These are phyloP conservation scores for Clangula hyemalis DNA, from an alignment of 2,797 vertebrate genomes.

Conservation along the genomic window DNA sequence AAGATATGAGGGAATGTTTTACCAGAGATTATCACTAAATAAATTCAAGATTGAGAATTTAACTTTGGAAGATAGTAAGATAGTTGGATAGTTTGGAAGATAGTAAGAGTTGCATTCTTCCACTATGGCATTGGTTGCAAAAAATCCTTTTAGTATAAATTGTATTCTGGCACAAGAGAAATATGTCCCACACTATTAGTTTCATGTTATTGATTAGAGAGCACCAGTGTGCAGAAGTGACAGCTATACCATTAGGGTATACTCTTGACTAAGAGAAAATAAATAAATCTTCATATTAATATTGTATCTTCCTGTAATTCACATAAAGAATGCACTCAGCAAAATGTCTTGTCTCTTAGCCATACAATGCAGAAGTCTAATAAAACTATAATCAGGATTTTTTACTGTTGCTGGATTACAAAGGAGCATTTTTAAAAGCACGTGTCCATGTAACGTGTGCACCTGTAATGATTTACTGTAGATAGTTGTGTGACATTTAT, in stretches of 20 bases:
- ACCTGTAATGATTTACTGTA: neutral
- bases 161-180: constrained; percentile 3
- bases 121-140: neutral
- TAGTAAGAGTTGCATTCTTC: constrained; percentile 49
- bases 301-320: neutral
- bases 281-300: constrained; percentile 1
- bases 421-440: neutral
- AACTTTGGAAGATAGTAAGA: constrained; percentile 65
- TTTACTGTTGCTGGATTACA: neutral
- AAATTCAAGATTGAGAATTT: constrained; percentile 76
- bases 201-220: neutral
- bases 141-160: constrained; percentile 58
- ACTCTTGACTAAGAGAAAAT: neutral
- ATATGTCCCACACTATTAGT: neutral
- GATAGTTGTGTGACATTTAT: neutral
- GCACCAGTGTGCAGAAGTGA: neutral
- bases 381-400: neutral
- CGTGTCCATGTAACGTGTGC: neutral
- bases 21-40: constrained; percentile 71
- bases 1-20: constrained; percentile 62
- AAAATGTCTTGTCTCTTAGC: neutral
- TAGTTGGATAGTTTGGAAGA: no score
- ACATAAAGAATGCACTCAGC: neutral
- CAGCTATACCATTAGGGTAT: neutral
- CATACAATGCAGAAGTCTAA: neutral